phyloP scores from a whole-genome alignment of 2,113 vertebrate species.

The zebrafish (Danio rerio) region DNA sequence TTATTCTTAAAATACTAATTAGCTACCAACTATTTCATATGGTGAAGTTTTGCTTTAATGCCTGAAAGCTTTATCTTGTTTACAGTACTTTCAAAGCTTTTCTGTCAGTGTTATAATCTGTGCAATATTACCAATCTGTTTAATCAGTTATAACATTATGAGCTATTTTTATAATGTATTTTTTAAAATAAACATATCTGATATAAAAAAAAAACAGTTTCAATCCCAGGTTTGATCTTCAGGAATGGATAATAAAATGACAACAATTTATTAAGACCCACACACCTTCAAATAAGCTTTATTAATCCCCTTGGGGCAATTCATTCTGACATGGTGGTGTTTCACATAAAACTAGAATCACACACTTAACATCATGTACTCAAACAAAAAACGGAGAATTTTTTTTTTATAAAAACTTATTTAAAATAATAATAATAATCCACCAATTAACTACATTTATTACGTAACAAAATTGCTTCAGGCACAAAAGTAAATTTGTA shows the following conservation, averaged over 20 bases:
- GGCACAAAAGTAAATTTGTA: too few relatives aligned
- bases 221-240: not conserved
- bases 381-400: too few relatives aligned
- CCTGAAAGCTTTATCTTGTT: slow-evolving; percentile 2
- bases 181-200: not conserved
- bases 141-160: not conserved
- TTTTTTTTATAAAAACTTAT: too few relatives aligned
- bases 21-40: not conserved
- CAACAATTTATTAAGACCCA: too few relatives aligned
- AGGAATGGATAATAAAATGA: not conserved
- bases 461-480: too few relatives aligned
- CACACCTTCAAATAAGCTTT: too few relatives aligned
- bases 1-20: not conserved
- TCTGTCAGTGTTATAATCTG: slow-evolving; percentile 8
- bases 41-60: not conserved
- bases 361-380: too few relatives aligned
- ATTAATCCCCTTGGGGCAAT: too few relatives aligned
- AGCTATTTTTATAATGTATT: not conserved
- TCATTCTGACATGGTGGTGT: too few relatives aligned
- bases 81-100: slow-evolving; percentile 17
- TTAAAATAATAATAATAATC: too few relatives aligned
- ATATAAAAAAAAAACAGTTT: not conserved
- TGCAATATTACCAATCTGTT: slow-evolving; percentile 4
- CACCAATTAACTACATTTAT: too few relatives aligned
- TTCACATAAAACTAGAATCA: too few relatives aligned